phyloP scores from a whole-genome alignment of 1,140 invertebrate genomes.

The Heliothis virescens region DNA sequence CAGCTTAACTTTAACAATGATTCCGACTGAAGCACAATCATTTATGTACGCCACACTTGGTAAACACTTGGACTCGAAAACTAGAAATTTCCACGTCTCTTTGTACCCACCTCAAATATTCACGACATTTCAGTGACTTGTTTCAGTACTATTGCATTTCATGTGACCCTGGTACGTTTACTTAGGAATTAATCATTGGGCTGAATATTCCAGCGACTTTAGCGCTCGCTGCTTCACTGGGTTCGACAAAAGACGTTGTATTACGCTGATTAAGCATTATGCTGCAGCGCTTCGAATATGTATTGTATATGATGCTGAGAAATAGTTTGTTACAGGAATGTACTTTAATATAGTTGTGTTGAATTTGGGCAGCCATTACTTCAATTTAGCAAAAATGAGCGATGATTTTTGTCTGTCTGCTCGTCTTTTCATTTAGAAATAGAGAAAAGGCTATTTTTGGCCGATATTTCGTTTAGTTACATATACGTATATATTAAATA shows the following conservation, averaged over 20 bases:
- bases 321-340: too few species aligned
- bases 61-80: slow-evolving; percentile 21
- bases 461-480: too few species aligned
- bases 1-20: neutral
- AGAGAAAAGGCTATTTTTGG: too few species aligned
- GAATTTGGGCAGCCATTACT: too few species aligned
- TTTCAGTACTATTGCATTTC: slow-evolving; percentile 3
- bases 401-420: too few species aligned
- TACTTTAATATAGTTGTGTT: too few species aligned
- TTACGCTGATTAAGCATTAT: neutral
- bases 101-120: slow-evolving; percentile 28
- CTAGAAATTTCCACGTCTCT: slow-evolving; percentile 31
- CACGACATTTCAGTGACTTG: slow-evolving; percentile 17
- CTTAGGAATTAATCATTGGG: slow-evolving; percentile 12
- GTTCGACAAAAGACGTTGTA: neutral
- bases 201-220: slow-evolving; percentile 4
- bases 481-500: neutral
- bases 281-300: neutral
- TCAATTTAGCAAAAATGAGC: too few species aligned
- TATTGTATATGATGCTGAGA: too few species aligned
- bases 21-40: slow-evolving; percentile 10
- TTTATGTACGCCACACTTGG: slow-evolving; percentile 7
- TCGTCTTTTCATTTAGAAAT: too few species aligned
- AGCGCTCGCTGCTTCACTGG: neutral
- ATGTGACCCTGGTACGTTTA: neutral